Conservation (phyloP, 2,797 vertebrate species). For the Chrosomus eos region DNA sequence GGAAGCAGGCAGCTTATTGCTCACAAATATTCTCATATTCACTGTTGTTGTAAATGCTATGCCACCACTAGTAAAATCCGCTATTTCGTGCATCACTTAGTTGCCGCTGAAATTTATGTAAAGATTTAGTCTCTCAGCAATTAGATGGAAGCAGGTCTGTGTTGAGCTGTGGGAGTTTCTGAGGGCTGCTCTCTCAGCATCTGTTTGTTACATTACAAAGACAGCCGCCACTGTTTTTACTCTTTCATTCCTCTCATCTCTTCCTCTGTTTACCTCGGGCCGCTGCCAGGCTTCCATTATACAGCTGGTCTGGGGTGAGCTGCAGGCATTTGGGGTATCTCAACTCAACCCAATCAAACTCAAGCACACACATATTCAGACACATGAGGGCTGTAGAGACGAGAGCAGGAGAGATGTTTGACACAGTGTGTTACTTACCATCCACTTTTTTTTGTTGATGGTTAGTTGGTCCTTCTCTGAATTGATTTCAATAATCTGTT, state of each 20-base stretch:
- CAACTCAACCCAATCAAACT: conserved; percentile 12
- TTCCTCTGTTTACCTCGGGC: neutral
- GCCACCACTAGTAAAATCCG: neutral
- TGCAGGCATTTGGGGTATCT: conserved; percentile 31
- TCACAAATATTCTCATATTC: conserved; percentile 23
- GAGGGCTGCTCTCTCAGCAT: conserved; percentile 12
- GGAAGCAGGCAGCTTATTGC: neutral
- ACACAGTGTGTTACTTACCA: conserved; percentile 3
- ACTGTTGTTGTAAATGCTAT: neutral
- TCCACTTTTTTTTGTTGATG: neutral
- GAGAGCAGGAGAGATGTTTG: conserved; percentile 21
- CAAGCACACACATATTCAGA: neutral
- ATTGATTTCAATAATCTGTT: conserved; percentile 18
- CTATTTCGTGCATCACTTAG: conserved; percentile 1
- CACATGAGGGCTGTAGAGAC: neutral
- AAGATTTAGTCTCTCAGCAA: conserved; percentile 10
- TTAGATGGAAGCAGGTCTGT: conserved; percentile 13
- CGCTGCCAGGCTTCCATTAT: conserved; percentile 35
- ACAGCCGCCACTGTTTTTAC: conserved; percentile 13
- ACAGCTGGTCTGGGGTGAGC: conserved; percentile 24
- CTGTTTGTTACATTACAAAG: conserved; percentile 14
- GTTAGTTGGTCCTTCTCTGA: neutral
- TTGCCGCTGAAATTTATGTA: conserved; percentile 3
- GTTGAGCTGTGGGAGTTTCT: conserved; percentile 37
- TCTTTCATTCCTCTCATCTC: neutral